Percentiles rank a stretch among this genome's conserved stretches.
phyloP scores from a whole-genome alignment of 2,797 vertebrate genomes.

The Sebastes nivosus region DNA sequence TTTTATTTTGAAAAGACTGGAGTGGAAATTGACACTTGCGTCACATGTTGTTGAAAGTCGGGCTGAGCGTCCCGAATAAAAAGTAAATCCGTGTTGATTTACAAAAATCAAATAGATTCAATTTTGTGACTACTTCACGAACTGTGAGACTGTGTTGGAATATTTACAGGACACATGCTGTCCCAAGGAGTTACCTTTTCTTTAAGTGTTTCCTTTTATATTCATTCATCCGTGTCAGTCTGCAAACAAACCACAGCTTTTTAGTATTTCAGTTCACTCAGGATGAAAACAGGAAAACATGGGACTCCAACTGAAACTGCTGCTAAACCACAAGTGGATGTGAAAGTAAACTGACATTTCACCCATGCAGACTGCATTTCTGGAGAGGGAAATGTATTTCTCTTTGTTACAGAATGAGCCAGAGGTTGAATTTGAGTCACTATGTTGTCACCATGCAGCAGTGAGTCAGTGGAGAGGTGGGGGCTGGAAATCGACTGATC shows the following conservation, averaged over 20 bases:
- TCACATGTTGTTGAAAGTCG: too few species aligned
- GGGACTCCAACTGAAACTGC: background rate
- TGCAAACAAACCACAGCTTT: background rate
- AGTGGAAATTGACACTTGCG: too few species aligned
- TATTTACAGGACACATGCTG: background rate
- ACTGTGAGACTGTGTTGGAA: too few species aligned
- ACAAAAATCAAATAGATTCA: too few species aligned
- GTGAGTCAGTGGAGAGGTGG: constrained; percentile 42
- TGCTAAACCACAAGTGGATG: background rate
- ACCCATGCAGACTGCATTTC: background rate
- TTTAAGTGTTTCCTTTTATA: background rate
- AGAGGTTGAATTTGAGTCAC: constrained; percentile 43
- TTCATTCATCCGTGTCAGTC: background rate
- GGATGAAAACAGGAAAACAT: background rate
- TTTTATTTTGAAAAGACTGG: background rate
- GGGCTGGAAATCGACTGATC: constrained; percentile 19
- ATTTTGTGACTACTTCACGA: fast-evolving
- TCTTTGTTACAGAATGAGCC: constrained; percentile 21
- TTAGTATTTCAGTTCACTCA: background rate
- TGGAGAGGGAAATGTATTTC: background rate
- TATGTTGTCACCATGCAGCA: constrained; percentile 47
- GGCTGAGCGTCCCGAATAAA: too few species aligned
- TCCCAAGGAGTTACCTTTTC: background rate
- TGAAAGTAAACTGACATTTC: background rate
- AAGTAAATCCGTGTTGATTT: too few species aligned